phyloP scores from a whole-genome alignment of 2,888 invertebrate genomes.

The Eupithecia subfuscata region DNA sequence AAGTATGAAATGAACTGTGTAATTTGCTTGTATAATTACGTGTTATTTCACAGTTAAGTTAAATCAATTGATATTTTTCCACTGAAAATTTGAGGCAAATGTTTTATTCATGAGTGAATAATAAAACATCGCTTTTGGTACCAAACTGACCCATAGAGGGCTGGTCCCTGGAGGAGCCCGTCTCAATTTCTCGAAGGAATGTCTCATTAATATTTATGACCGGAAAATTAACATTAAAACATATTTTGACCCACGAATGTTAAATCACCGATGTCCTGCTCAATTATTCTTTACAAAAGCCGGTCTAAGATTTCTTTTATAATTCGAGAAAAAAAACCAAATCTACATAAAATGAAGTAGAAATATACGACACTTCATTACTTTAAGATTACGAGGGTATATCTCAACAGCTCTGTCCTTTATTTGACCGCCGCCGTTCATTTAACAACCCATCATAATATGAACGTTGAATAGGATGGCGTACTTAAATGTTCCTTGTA shows the following conservation, averaged over 20 bases:
- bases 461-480: constrained; percentile 33
- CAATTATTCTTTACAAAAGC: constrained; percentile 51
- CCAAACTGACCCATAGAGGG: constrained; percentile 57
- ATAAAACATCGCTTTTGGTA: constrained; percentile 39
- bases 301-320: constrained; percentile 46
- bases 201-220: constrained; percentile 79
- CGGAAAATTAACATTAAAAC: constrained; percentile 79
- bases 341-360: constrained; percentile 37
- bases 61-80: constrained; percentile 7
- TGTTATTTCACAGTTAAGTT: constrained; percentile 15
- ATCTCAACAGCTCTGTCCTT: constrained; percentile 34
- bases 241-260: constrained; percentile 67
- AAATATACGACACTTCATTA: constrained; percentile 43
- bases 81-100: constrained; percentile 25
- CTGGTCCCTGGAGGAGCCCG: constrained; percentile 23
- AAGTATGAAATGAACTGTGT: constrained; percentile 7
- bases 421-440: constrained; percentile 40
- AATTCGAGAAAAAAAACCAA: constrained; percentile 33
- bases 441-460: constrained; percentile 43
- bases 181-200: constrained; percentile 58
- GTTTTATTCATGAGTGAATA: constrained; percentile 38
- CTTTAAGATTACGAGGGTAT: constrained; percentile 35
- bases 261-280: constrained; percentile 60
- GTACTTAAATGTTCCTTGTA: constrained; percentile 21
- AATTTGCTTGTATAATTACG: constrained; percentile 1